Evolutionary conservation across 2,888 invertebrate genomes (phyloP).

Genomic region (Xylota segnis): DNA sequence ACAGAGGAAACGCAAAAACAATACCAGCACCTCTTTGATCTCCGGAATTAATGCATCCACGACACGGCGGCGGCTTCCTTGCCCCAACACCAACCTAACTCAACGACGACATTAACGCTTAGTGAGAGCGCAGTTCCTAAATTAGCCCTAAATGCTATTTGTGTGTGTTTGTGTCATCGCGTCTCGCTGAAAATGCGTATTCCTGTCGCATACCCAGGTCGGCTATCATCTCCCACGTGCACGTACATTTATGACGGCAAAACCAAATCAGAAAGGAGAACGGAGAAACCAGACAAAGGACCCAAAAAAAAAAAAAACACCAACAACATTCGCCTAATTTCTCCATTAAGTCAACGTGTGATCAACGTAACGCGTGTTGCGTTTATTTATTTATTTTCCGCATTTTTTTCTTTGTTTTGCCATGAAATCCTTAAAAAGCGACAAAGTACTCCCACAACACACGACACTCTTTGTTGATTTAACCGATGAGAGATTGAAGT

Average conservation of each 20-base stretch:
- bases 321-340: slow-evolving; percentile 27
- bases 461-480: slow-evolving; percentile 12
- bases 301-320: background rate
- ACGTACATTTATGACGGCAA: slow-evolving; percentile 1
- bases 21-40: background rate
- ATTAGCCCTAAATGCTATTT: background rate
- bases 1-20: background rate
- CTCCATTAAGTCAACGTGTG: slow-evolving; percentile 56
- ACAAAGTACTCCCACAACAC: background rate
- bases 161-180: background rate
- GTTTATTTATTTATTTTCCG: slow-evolving; percentile 32
- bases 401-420: background rate
- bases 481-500: slow-evolving; percentile 10
- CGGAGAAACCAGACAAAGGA: background rate
- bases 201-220: slow-evolving; percentile 1
- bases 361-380: slow-evolving; percentile 40
- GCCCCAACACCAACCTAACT: background rate
- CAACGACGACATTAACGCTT: background rate
- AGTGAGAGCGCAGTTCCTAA: slow-evolving; percentile 1
- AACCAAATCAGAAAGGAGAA: background rate
- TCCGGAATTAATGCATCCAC: background rate
- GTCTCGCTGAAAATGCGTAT: background rate
- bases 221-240: slow-evolving; percentile 8
- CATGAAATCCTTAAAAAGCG: background rate
- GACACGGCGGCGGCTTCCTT: no score